Base-by-base conservation (phyloP, 1,140 invertebrate genomes). In the Zaprionus davidi region DNA sequence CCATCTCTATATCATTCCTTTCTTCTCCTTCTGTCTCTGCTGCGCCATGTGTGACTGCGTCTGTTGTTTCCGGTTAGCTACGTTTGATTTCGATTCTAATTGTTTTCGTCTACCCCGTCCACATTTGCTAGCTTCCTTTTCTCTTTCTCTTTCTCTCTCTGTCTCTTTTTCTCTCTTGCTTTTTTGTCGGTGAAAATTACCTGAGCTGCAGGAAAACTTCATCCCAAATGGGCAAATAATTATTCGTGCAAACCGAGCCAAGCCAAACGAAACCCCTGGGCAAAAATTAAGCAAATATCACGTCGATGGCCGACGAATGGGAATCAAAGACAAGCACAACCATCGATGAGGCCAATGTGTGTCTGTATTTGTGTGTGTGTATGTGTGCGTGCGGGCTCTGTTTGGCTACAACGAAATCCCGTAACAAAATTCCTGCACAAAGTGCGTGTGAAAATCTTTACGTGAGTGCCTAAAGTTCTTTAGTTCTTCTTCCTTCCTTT, bases 231-330 rank as follows among this genome's bases (percentile, higher is more conserved):
- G 84, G 57, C 84, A 81, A 87, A 87, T 87, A 87, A 87, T 87
- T 87, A 87, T 88, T 88, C 84, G 83, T 71, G 78, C 80, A 79
- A 87, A 56, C 77, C 31, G 41, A 56, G 55, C 31, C 22, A 20
- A 65, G 49, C 69, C 51, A 44, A 57, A 20, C 65, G 65, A 36
- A 58, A 49, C 74, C 55, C 31, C 41, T 56, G 66, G 64, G 56
- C 62, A 78, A 78, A 84, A 88, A 88, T 87, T 88, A 87, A 87
- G 83, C 83, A 87, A 87, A 87, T 87, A 87, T 87, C 83, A 87
- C 83, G 84, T 87, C 68, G 77, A 71, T 72, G 66, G 63, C 62
- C 58, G 46, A 68, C 63, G 46, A 51, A 71, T 53, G 56, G 49
- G 70, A 78, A 78, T 71, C 73, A 79, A 67, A 79, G 67, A 65